Evolutionary conservation across 35 echinoderm and acorn worm species (phyloP), one percentile per base, ranked within the genome.

Genomic region (Amphiura filiformis): DNA sequence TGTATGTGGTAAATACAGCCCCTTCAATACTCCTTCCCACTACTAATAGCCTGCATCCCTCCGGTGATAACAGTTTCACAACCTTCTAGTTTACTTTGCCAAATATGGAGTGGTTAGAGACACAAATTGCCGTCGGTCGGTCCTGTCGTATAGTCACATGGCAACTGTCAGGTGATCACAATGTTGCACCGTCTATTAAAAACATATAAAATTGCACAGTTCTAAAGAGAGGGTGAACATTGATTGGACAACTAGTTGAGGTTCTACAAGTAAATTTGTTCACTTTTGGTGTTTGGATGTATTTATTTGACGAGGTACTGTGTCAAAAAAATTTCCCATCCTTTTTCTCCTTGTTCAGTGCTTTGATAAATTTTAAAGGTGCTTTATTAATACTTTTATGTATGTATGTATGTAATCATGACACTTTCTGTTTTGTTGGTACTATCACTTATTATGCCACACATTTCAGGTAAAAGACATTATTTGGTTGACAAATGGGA

Each of bases 21-120:
- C 28, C 61, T 70, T 26, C 61, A 70, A 30, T 70, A 70, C 61
- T 70, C 17, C 44, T 70, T 70, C 61, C 61, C 61, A 70, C 26
- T 70, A 13, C 17, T 70, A 70, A 70, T 70, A 70, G 61, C 61
- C 61, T 4, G 61, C 28, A 70, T 70, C 61, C 61, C 61, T 70
- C 61, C 61, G 61, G 61, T 70, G 61, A 70, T 70, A 70, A 70
- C 61, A 18, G 28, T 70, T 70, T 70, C 61, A 26, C 15, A 70
- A 70, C 61, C 61, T 70, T 18, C 7, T 13, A 70, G 61, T 70
- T 70, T 70, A 70, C 61, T 70, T 70, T 70, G 7, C 61, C 61
- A 70, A 70, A 70, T 70, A 70, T 70, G 61, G 61, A 70, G 61
- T 70, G 61, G 61, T 70, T 70, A 70, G 61, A 70, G 61, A 70